Conservation (phyloP, 1,140 invertebrate species). For the Drosophila santomea region DNA sequence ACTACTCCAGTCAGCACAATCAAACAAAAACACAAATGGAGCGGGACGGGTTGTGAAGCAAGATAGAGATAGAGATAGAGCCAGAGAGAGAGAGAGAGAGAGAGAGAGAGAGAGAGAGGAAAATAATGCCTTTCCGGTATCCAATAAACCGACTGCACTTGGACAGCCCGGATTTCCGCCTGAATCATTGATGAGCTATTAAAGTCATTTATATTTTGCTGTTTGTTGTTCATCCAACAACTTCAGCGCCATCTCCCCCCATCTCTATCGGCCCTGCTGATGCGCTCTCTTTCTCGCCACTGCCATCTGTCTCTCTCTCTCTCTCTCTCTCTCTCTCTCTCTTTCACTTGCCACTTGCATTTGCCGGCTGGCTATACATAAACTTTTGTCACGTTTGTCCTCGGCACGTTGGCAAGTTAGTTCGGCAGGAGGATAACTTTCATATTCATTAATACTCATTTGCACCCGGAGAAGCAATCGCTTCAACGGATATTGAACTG, state of each 20-base stretch:
- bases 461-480: slow-evolving; percentile 1
- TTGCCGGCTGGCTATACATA: slow-evolving; percentile 34
- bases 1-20: slow-evolving; percentile 35
- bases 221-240: slow-evolving; percentile 65
- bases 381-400: slow-evolving; percentile 72
- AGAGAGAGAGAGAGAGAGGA: slow-evolving; percentile 30
- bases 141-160: slow-evolving; percentile 83
- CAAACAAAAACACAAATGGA: slow-evolving; percentile 31
- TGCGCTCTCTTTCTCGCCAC: not conserved
- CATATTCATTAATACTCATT: slow-evolving; percentile 49
- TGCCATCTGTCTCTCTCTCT: slow-evolving; percentile 3
- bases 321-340: slow-evolving; percentile 6
- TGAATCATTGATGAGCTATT: slow-evolving; percentile 85
- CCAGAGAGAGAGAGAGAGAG: not conserved
- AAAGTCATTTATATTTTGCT: slow-evolving; percentile 84
- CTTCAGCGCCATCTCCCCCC: slow-evolving; percentile 11
- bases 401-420: slow-evolving; percentile 58
- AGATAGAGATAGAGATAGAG: not conserved
- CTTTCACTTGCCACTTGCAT: slow-evolving; percentile 13
- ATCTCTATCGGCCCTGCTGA: not conserved
- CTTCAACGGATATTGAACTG: not conserved
- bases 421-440: slow-evolving; percentile 16
- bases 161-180: slow-evolving; percentile 84
- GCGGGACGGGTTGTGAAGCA: not conserved
- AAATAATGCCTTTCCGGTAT: slow-evolving; percentile 81